Evolutionary conservation across 2,113 vertebrate species (phyloP), one percentile per base, ranked within the genome.

Genomic region (Sakesphorus luctuosus): DNA sequence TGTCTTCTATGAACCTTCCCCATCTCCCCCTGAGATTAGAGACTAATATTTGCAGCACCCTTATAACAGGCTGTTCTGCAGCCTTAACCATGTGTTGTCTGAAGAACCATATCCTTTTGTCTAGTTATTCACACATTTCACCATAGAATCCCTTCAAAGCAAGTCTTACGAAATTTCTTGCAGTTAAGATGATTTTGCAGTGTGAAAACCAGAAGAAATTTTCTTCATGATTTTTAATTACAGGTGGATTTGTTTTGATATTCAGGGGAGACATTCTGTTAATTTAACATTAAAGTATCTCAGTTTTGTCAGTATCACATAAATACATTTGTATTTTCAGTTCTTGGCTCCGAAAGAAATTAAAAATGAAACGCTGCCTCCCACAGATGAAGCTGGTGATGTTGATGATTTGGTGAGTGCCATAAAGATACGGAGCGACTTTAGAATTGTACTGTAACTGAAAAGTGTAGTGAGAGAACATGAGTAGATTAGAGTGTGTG

Each of bases 401-500:
- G 98, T 99, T 38, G 99, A 99, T 95, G 99, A 99, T 95, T 97
- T 99, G 98, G 99, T 99, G 93, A 98, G 98, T 96, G 50, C 53
- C 7, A 2, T 91, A 43, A 94, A 86, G 61, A 56, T 29, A 31
- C 8, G 8, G 33, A 74, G 19, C 62, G 53, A 5, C 81, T 85
- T 89, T 40, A 36, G 33, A 73, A 84, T 84, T 71, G 40, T 90
- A 29, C 43, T 84, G 6, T 52, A 72, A 44, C 17, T 67, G 72
- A 43, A 88, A 75, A 21, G 20, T 86, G 18, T n/a, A 69, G 1
- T 38, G 68, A 71, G 61, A 49, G 40, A 40, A 18, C 19, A 38
- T 1, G 3, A 68, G 13, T 38, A 61, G 28, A 10, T 67, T 26
- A 17, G 49, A 43, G 40, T 52, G 46, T 18, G 7, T 4, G 46